Base-by-base conservation (phyloP, 1,140 invertebrate genomes). In the Leptestheria dahalacensis region DNA sequence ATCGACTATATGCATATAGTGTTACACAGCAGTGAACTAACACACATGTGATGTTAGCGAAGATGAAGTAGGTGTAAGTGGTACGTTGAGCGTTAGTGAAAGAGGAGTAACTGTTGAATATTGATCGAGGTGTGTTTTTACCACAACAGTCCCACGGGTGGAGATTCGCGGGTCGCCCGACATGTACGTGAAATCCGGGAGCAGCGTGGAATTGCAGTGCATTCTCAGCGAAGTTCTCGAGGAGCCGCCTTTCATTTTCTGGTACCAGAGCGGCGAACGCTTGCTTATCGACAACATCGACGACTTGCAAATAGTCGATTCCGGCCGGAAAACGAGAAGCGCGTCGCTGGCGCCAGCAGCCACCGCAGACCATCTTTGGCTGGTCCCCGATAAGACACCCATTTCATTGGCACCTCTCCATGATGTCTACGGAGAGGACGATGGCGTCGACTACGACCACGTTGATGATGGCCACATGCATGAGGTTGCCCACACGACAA, bases 161-260 rank as follows among this genome's bases (percentile, higher is more conserved):
- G 41, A 61, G 47, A 61, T 61, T 47, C 56, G 33, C 56, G 53
- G 60, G 2, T 48, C 33, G 11, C 60, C 60, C 11, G 60, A 61
- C 33, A 56, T 61, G 28, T 61, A 61, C 46, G 52, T 61, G 15
- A 61, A 53, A 33, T 26, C 28, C 23, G 60, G 60, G n/a, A 60
- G 60, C 47, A 20, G 18, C 10, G 60, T 61, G 33, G 51, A 57
- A 20, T 41, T 61, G 11, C 50, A 61, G 10, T 61, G 60, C 50
- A 21, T 57, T n/a, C 33, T 61, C 15, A 57, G 51, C 21, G 53
- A 46, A 12, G 23, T 59, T 12, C 49, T 61, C 20, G 52, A 61
- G 25, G 60, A 61, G 51, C 60, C 60, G 18, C 49, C 60, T 21
- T 61, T 61, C 29, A 53, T 61, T 56, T 47, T 61, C n/a, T 61